These are phyloP conservation scores for Apodemia hepburni DNA, from an alignment of 2,888 invertebrate species.

Conservation along the genomic window DNA sequence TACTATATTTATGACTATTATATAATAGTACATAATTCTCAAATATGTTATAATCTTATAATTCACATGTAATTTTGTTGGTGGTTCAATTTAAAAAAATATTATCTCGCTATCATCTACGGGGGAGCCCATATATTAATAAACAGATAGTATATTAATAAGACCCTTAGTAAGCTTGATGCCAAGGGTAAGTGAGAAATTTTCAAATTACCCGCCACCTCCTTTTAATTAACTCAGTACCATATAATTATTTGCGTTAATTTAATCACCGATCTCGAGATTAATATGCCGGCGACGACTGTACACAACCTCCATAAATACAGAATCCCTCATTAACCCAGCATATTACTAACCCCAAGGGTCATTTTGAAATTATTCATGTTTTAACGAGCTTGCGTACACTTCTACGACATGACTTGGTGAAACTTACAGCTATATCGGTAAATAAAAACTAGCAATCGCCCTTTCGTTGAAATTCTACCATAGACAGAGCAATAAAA, in stretches of 20 bases:
- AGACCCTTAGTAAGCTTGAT: not conserved
- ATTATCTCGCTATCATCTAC: no score
- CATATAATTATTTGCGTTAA: constrained; percentile 12
- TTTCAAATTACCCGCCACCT: not conserved
- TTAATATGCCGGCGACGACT: constrained; percentile 5
- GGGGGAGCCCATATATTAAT: no score
- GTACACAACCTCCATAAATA: constrained; percentile 19
- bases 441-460: no score
- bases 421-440: not conserved
- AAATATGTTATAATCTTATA: no score
- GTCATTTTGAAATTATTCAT: constrained; percentile 19
- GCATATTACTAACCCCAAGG: constrained; percentile 21
- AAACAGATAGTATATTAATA: no score
- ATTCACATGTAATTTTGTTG: no score
- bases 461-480: no score
- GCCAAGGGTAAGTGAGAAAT: not conserved
- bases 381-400: constrained; percentile 22
- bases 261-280: constrained; percentile 8
- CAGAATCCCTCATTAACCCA: constrained; percentile 24
- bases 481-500: no score
- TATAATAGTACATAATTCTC: no score
- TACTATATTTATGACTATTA: no score
- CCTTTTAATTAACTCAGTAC: constrained; percentile 2
- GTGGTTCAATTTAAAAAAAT: no score
- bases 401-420: not conserved